These are phyloP conservation scores for Neolamprologus sp. DNA, from an alignment of 2,113 vertebrate genomes.

Conservation along the genomic window DNA sequence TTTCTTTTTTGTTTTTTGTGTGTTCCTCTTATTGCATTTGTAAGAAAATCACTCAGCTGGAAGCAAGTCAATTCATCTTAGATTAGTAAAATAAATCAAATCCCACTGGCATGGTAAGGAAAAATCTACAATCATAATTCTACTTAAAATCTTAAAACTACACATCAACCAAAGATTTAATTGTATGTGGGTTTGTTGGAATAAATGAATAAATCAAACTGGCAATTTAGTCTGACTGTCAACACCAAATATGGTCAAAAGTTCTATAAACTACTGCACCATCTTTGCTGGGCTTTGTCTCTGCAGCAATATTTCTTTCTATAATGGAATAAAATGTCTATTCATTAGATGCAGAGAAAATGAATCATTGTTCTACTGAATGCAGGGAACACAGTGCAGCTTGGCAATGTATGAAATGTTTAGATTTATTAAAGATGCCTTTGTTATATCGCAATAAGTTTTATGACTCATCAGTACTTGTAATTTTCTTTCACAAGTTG, in stretches of 20 bases:
- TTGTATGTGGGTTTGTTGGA: background rate
- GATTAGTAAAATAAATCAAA: background rate
- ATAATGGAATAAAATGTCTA: background rate
- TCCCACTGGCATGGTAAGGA: background rate
- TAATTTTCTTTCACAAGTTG: background rate
- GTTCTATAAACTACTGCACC: background rate
- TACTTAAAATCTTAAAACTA: background rate
- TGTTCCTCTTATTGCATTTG: background rate
- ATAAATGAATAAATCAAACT: background rate
- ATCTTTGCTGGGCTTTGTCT: background rate
- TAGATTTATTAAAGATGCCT: background rate
- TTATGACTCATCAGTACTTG: constrained; percentile 1
- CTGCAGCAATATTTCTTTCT: background rate
- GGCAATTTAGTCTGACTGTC: background rate
- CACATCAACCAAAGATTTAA: background rate
- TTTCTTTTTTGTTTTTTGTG: background rate
- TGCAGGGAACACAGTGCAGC: background rate
- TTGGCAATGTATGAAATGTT: constrained; percentile 3
- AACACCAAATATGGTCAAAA: background rate
- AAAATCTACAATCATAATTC: background rate
- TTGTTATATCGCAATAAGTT: background rate
- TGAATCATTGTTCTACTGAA: constrained; percentile 5
- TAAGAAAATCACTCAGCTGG: background rate
- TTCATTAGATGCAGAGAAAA: constrained; percentile 6
- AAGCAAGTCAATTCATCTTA: background rate